Base-by-base conservation (phyloP, 2,797 vertebrate species). In the Lagodon rhomboides region DNA sequence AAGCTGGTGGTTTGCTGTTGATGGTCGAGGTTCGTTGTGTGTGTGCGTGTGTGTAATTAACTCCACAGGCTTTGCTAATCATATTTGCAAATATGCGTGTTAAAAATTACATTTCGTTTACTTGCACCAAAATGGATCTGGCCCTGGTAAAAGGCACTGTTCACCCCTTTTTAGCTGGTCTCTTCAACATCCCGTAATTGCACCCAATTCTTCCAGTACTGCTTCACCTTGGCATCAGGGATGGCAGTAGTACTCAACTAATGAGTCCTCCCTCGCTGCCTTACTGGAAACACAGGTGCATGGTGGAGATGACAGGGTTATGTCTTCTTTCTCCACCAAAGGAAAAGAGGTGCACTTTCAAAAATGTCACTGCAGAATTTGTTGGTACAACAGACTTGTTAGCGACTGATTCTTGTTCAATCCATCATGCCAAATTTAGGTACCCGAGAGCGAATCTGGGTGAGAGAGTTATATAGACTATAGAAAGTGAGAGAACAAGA, bases 1-100 rank as follows among this genome's bases (percentile, higher is more conserved):
- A n/a, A 66, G 46, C 66, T 44, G 59, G 50, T 77, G 51, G 53
- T 50, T 61, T 77, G 58, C 12, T 43, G 63, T n/a, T 64, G 20
- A 8, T 44, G 7, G 18, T 53, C 9, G 23, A 23, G 9, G 49
- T 27, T n/a, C 41, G 22, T 23, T 58, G 15, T 61, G 17, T 11
- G 12, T 59, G 18, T 25, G 38, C 51, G 12, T 62, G 12, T 10
- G 12, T 53, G 15, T 22, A 23, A 38, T 38, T 38, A 46, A 41
- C 15, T 23, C 34, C 17, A 34, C 41, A 18, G 43, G 3, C 38
- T 41, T 44, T 49, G 55, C 55, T 16, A 30, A 22, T 34, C 56
- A 55, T 55, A 54, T 46, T 68, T 55, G 22, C 5, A 55, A 73
- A 49, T 27, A 72, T 41, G 49, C 9, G 13, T 41, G 27, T 1